Evolutionary conservation across 1,140 invertebrate species (phyloP), one percentile per base, ranked within the genome.

Genomic region (Drosophila nebulosa): DNA sequence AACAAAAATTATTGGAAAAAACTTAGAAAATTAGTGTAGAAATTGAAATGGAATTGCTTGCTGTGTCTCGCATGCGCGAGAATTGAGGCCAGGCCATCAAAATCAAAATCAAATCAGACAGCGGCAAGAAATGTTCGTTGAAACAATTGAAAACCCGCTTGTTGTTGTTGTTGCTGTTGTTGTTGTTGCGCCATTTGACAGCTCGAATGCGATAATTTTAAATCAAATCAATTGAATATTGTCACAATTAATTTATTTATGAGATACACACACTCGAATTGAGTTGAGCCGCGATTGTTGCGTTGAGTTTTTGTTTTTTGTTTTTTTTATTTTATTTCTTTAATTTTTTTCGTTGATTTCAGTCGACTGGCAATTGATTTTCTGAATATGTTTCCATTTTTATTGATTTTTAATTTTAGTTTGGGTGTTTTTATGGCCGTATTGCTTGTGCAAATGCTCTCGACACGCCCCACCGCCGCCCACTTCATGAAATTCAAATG

Each of bases 221-320:
- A 86, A 86, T 86, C 83, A 83, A 88, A 88, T 86, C 83, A 88
- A 88, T 86, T 86, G 83, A 88, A 79, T 88, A 83, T 88, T 88
- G 83, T 83, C 83, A 83, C 83, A 88, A 86, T 88, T 86, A 86
- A 86, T 86, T 86, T 83, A 79, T 86, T 83, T 76, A 83, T 69
- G 58, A 81, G 83, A 88, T 73, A 79, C 69, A 75, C 73, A 75
- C 73, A 65, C 36, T 74, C 56, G 62, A 59, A 36, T 59, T 65
- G 69, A 74, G 67, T 75, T 75, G 53, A 24, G 22, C 63, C 21
- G 58, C 63, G 57, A 64, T 24, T 64, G 56, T 64, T 55, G n/a
- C 10, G n/a, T 53, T 64, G 16, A 18, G 55, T 53, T 22, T 52
- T 50, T 68, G 61, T 63, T 56, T 30, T 24, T 62, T 59, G n/a